These are phyloP conservation scores for Pristionchus maxplancki DNA, from an alignment of 2,888 invertebrate species.

Conservation along the genomic window DNA sequence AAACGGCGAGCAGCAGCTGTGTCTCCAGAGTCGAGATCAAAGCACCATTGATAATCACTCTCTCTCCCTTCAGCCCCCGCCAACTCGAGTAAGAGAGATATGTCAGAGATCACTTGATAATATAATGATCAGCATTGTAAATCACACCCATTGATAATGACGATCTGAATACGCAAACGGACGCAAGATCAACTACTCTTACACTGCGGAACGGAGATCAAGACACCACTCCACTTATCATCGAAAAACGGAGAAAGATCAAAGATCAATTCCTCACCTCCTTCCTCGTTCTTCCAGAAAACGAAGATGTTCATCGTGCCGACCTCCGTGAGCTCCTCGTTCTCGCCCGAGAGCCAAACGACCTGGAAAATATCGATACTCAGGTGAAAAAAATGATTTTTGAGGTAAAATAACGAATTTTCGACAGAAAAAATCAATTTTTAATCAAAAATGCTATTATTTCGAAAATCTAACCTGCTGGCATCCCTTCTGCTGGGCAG, in stretches of 20 bases:
- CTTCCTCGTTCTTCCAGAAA: slow-evolving; percentile 89
- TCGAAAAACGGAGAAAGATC: no score
- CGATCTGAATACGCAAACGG: not conserved
- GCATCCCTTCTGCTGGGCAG: slow-evolving; percentile 88
- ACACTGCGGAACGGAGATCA: not conserved
- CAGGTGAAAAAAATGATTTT: not conserved
- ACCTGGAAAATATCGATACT: slow-evolving; percentile 79
- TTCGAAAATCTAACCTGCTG: slow-evolving; percentile 84
- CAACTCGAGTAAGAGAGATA: not conserved
- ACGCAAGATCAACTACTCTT: not conserved
- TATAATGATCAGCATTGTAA: no score
- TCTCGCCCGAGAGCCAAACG: slow-evolving; percentile 94
- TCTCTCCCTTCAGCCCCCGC: not conserved
- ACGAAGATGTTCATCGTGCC: slow-evolving; percentile 99
- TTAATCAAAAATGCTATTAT: not conserved
- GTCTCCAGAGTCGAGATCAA: not conserved
- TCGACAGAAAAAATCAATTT: no score
- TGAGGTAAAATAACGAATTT: no score
- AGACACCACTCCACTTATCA: no score
- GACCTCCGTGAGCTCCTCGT: slow-evolving; percentile 95
- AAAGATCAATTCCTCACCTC: no score
- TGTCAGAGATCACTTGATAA: not conserved
- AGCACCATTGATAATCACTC: slow-evolving; percentile 23
- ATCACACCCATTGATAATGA: not conserved
- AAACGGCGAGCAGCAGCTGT: not conserved